Conservation (phyloP, 2,888 invertebrate species). For the Chaetoderma sp. region DNA sequence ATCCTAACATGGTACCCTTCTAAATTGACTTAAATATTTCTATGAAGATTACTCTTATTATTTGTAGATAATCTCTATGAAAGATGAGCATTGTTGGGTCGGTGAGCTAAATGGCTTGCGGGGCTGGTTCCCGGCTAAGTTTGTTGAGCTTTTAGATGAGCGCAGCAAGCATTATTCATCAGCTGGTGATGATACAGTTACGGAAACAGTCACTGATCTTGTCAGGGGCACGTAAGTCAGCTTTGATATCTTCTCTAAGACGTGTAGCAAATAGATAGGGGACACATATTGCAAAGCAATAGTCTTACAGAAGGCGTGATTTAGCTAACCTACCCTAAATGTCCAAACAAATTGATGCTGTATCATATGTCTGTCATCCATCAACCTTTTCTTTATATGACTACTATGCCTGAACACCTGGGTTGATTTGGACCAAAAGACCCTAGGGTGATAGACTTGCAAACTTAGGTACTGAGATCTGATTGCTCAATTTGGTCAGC, state of each 20-base stretch:
- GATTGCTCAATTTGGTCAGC: no score
- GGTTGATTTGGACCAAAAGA: no score
- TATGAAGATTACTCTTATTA: neutral
- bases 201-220: slow-evolving; percentile 95
- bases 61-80: slow-evolving; percentile 81
- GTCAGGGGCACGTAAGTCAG: slow-evolving; percentile 81
- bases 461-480: no score
- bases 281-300: no score
- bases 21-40: neutral
- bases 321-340: neutral
- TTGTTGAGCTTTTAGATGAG: slow-evolving; percentile 96
- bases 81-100: slow-evolving; percentile 99
- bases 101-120: slow-evolving; percentile 92
- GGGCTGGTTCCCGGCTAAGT: slow-evolving; percentile 97
- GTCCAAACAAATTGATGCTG: no score
- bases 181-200: slow-evolving; percentile 94
- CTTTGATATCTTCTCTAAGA: no score
- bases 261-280: no score
- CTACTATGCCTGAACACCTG: no score
- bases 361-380: no score
- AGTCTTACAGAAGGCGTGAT: neutral
- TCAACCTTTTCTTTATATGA: no score
- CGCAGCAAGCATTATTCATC: slow-evolving; percentile 79
- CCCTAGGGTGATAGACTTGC: no score
- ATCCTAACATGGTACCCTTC: no score